phyloP scores from a whole-genome alignment of 2,888 invertebrate genomes.

The Temnothorax ravouxi region DNA sequence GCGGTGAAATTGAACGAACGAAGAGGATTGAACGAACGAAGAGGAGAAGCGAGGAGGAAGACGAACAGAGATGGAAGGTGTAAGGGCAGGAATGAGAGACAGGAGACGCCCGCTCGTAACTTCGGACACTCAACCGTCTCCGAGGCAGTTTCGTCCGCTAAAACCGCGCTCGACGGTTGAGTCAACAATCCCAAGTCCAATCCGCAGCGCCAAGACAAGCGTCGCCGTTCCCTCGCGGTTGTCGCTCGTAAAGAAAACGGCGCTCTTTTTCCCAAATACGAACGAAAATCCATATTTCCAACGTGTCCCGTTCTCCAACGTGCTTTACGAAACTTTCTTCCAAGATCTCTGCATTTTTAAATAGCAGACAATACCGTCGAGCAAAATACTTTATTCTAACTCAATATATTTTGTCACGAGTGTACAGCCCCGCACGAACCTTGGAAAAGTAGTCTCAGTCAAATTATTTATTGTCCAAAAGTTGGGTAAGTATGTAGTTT shows the following conservation, averaged over 20 bases:
- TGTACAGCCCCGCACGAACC: no score
- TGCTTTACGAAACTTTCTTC: neutral
- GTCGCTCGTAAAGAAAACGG: constrained; percentile 77
- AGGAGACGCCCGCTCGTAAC: constrained; percentile 75
- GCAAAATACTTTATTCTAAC: neutral
- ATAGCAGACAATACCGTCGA: neutral
- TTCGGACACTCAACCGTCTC: constrained; percentile 77
- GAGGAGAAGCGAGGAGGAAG: constrained; percentile 64
- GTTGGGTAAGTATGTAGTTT: no score
- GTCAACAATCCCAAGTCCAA: constrained; percentile 76
- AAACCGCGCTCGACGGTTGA: constrained; percentile 77
- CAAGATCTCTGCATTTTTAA: neutral
- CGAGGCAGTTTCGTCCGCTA: constrained; percentile 75
- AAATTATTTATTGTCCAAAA: no score
- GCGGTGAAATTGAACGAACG: constrained; percentile 75
- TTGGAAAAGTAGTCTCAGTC: no score
- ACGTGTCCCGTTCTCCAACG: neutral
- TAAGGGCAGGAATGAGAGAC: constrained; percentile 54
- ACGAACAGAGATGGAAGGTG: constrained; percentile 6
- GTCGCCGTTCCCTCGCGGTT: constrained; percentile 67
- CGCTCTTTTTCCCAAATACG: constrained; percentile 25
- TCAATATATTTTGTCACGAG: neutral
- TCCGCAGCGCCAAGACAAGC: constrained; percentile 65
- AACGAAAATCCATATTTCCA: constrained; percentile 49
- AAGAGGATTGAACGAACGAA: no score